A percentile compares a stretch with the other conserved stretches of the same genome.
These are phyloP conservation scores for Drosophila pandora DNA, from an alignment of 1,140 invertebrate genomes.

Conservation along the genomic window DNA sequence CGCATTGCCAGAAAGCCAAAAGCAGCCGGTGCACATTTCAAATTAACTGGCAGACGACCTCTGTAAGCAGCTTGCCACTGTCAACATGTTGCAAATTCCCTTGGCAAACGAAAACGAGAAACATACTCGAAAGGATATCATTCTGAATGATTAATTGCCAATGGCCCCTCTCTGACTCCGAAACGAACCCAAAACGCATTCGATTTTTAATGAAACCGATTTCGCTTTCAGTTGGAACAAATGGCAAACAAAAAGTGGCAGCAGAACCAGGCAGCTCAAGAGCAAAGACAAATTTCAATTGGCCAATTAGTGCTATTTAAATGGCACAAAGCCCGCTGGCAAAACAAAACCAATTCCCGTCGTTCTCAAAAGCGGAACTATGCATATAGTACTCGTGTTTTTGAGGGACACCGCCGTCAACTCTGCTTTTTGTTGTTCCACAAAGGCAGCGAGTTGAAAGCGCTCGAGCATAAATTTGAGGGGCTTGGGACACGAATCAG, in stretches of 20 bases:
- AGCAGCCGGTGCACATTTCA: slow-evolving; percentile 25
- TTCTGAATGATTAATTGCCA: slow-evolving; percentile 48
- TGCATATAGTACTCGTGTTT: slow-evolving; percentile 15
- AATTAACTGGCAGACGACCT: slow-evolving; percentile 25
- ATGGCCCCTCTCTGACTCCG: slow-evolving; percentile 5
- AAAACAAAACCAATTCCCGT: slow-evolving; percentile 15
- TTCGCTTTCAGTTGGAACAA: slow-evolving; percentile 14
- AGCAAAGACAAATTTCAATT: slow-evolving; percentile 49
- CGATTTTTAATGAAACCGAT: slow-evolving; percentile 12
- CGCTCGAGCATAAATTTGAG: not conserved
- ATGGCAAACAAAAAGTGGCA: slow-evolving; percentile 18
- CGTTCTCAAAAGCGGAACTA: slow-evolving; percentile 34
- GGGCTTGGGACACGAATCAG: not conserved
- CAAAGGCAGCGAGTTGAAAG: not conserved
- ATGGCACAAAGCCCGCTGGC: slow-evolving; percentile 25
- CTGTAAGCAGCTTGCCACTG: slow-evolving; percentile 20
- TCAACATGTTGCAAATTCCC: slow-evolving; percentile 11
- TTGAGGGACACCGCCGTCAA: slow-evolving; percentile 7
- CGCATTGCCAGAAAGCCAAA: not conserved
- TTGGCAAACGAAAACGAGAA: not conserved
- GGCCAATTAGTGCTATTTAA: slow-evolving; percentile 73
- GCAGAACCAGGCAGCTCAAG: slow-evolving; percentile 2
- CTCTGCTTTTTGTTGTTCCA: slow-evolving; percentile 16
- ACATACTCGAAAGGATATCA: not conserved
- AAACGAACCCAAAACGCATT: slow-evolving; percentile 4